Evolutionary conservation across 2,888 invertebrate species (phyloP).

Genomic region (Euplagia quadripunctaria): DNA sequence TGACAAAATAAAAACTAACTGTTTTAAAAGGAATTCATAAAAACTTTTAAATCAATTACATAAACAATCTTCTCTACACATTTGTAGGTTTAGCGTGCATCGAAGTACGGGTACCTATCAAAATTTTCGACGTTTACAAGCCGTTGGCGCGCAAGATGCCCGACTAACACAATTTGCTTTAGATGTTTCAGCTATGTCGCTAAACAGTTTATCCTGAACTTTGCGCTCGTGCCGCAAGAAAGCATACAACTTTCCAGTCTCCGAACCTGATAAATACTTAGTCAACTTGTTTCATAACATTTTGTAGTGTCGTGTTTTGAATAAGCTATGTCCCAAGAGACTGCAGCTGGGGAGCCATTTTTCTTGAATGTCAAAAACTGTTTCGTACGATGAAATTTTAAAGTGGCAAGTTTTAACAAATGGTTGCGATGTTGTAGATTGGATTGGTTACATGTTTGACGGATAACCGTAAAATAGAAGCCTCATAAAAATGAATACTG

Average conservation of each 20-base stretch:
- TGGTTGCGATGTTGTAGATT: constrained; percentile 20
- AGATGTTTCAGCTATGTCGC: constrained; percentile 58
- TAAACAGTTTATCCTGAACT: constrained; percentile 68
- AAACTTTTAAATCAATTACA: neutral
- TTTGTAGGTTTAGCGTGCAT: constrained; percentile 29
- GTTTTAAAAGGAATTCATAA: too few species aligned
- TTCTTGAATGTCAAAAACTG: constrained; percentile 40
- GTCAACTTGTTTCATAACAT: constrained; percentile 35
- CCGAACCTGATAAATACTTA: constrained; percentile 46
- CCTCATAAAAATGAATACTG: neutral
- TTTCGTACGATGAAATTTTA: constrained; percentile 40
- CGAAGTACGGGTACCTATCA: constrained; percentile 43
- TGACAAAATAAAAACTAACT: too few species aligned
- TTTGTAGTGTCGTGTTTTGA: constrained; percentile 35
- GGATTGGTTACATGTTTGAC: constrained; percentile 14
- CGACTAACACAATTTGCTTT: constrained; percentile 68
- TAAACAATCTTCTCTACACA: constrained; percentile 8
- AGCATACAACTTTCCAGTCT: constrained; percentile 46
- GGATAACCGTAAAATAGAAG: constrained; percentile 6
- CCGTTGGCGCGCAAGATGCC: constrained; percentile 55
- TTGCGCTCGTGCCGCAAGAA: constrained; percentile 50
- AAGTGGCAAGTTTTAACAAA: constrained; percentile 34
- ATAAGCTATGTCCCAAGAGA: constrained; percentile 39
- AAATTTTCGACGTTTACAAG: constrained; percentile 62
- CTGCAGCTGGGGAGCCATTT: constrained; percentile 29